phyloP scores from a whole-genome alignment of 23 tunicate genomes.

The Botrylloides violaceus region DNA sequence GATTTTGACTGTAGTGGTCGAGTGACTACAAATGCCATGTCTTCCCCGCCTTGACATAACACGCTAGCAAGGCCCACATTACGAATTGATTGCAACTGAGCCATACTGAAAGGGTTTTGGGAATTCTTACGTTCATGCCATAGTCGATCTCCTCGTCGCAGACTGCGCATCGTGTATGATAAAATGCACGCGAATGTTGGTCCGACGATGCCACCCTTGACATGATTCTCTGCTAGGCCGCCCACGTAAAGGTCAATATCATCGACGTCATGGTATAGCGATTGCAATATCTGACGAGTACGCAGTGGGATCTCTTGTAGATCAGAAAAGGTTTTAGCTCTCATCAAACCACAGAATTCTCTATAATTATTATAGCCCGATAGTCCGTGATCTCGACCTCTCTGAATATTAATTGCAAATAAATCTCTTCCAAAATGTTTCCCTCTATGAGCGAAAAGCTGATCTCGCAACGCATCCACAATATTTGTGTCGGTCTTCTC shows the following conservation, averaged over 20 bases:
- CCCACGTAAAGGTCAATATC: constrained; percentile 79
- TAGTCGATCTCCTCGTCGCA: constrained; percentile 63
- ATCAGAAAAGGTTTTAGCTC: constrained; percentile 33
- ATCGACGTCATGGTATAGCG: constrained; percentile 32
- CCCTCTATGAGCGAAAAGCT: constrained; percentile 30
- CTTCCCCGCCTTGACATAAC: constrained; percentile 1
- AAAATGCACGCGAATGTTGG: constrained; percentile 68
- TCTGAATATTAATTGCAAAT: constrained; percentile 67
- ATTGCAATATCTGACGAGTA: constrained; percentile 3
- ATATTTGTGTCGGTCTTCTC: constrained; percentile 53
- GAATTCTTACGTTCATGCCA: constrained; percentile 48
- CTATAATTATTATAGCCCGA: constrained; percentile 75
- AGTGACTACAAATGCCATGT: constrained; percentile 12
- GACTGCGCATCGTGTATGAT: constrained; percentile 46
- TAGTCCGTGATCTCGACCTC: constrained; percentile 89
- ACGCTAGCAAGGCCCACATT: constrained; percentile 1
- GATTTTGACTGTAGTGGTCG: background rate
- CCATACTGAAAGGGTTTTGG: constrained; percentile 5
- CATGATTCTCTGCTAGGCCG: constrained; percentile 46
- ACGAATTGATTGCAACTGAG: constrained; percentile 9
- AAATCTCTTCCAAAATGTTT: background rate
- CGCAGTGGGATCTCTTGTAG: constrained; percentile 18
- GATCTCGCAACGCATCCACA: constrained; percentile 41
- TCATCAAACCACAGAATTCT: constrained; percentile 54
- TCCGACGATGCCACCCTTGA: constrained; percentile 51